These are phyloP conservation scores for Panzeria rudis DNA, from an alignment of 2,888 invertebrate genomes.

Conservation along the genomic window DNA sequence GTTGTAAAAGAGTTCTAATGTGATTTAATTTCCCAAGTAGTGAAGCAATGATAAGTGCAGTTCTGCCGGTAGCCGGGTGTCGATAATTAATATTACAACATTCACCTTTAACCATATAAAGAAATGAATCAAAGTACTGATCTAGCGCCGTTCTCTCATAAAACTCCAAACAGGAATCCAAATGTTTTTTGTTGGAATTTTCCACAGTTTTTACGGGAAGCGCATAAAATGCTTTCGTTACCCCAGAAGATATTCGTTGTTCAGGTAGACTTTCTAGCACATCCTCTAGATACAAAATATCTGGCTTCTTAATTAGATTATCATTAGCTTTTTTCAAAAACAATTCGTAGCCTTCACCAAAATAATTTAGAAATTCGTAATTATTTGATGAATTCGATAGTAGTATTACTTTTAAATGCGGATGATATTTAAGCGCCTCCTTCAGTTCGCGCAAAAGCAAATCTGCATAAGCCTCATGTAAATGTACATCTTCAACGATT, in stretches of 20 bases:
- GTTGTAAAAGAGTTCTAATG: constrained; percentile 88
- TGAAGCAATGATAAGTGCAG: constrained; percentile 91
- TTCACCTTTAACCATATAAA: constrained; percentile 91
- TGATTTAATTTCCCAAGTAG: constrained; percentile 88
- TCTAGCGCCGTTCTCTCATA: constrained; percentile 84
- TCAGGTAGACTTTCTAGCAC: constrained; percentile 64
- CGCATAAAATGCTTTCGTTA: constrained; percentile 54
- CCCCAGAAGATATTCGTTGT: constrained; percentile 44
- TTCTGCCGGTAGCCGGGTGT: constrained; percentile 87
- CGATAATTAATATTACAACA: constrained; percentile 89
- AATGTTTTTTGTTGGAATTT: constrained; percentile 28
- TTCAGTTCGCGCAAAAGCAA: constrained; percentile 92
- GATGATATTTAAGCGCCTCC: constrained; percentile 88
- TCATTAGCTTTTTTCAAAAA: constrained; percentile 27
- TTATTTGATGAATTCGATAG: constrained; percentile 89
- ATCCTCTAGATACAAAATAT: constrained; percentile 73
- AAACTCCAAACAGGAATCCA: constrained; percentile 82
- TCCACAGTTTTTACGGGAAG: constrained; percentile 38
- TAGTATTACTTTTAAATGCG: constrained; percentile 90
- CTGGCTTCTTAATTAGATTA: constrained; percentile 12
- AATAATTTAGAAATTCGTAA: constrained; percentile 73
- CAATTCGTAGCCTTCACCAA: constrained; percentile 74
- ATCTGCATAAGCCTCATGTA: constrained; percentile 95
- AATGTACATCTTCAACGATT: constrained; percentile 96
- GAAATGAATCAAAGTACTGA: constrained; percentile 88